A percentile compares a stretch with the other conserved stretches of the same genome.
Conservation (phyloP, 2,113 vertebrate genomes). For the Pteruthius melanotis region DNA sequence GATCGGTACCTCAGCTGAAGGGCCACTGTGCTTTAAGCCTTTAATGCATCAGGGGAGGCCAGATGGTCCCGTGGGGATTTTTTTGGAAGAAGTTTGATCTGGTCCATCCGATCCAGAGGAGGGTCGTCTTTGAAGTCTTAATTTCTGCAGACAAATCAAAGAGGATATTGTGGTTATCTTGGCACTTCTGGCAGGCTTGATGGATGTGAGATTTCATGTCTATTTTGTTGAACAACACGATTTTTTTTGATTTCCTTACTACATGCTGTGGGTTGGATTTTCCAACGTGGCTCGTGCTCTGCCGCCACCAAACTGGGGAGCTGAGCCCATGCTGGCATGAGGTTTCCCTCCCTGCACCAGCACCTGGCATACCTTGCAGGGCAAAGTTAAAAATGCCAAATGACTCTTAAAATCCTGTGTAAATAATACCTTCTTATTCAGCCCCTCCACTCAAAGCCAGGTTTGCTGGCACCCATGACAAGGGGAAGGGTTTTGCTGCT, state of each 20-base stretch:
- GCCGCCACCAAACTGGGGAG: fast-evolving
- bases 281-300: not conserved
- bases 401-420: not conserved
- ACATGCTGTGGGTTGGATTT: not conserved
- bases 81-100: not conserved
- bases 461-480: not conserved
- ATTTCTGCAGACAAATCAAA: not conserved
- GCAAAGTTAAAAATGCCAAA: not conserved
- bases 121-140: not conserved
- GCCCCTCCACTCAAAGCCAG: not conserved
- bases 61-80: not conserved
- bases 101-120: fast-evolving
- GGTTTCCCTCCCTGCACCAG: not conserved
- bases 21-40: not conserved
- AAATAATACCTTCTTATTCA: not conserved
- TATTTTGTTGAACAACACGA: not conserved
- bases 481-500: not conserved
- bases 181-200: not conserved
- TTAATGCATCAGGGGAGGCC: not conserved
- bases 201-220: not conserved
- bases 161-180: not conserved
- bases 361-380: not conserved
- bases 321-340: not conserved
- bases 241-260: not conserved
- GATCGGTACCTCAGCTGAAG: not conserved